Percentiles rank a stretch among this genome's conserved stretches.
Evolutionary conservation across 2,113 vertebrate genomes (phyloP).

Genomic region (Pachypanchax playfairii): DNA sequence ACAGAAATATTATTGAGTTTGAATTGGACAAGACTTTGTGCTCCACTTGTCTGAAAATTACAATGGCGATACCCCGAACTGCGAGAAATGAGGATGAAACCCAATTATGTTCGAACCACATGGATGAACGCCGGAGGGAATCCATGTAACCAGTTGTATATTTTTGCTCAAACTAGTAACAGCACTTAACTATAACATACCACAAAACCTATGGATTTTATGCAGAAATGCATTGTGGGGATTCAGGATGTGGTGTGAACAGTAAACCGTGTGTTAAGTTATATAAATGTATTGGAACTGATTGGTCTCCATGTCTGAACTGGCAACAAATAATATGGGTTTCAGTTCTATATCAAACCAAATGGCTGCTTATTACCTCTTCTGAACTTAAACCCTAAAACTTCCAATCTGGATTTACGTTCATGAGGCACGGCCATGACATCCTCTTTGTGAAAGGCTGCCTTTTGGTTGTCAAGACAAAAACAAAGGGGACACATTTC

Average conservation of each 20-base stretch:
- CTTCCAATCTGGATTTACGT: too few relatives aligned
- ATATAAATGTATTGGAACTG: not conserved
- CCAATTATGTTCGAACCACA: slow-evolving; percentile 66
- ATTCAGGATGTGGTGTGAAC: slow-evolving; percentile 18
- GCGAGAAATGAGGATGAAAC: slow-evolving; percentile 68
- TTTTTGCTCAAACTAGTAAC: slow-evolving; percentile 65
- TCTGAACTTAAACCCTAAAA: too few relatives aligned
- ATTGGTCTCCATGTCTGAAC: slow-evolving; percentile 28
- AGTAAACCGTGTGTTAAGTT: not conserved
- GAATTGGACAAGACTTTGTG: slow-evolving; percentile 78
- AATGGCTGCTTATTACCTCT: slow-evolving; percentile 1
- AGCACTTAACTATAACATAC: slow-evolving; percentile 57
- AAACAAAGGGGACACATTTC: too few relatives aligned
- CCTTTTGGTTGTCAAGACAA: too few relatives aligned
- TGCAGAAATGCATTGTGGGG: slow-evolving; percentile 8
- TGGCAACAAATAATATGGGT: slow-evolving; percentile 28
- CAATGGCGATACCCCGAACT: slow-evolving; percentile 66
- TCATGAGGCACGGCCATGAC: too few relatives aligned
- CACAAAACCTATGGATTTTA: slow-evolving; percentile 35
- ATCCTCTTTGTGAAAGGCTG: too few relatives aligned
- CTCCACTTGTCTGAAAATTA: slow-evolving; percentile 76
- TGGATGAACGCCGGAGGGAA: slow-evolving; percentile 50
- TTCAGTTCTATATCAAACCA: slow-evolving; percentile 19
- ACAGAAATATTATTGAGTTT: slow-evolving; percentile 80
- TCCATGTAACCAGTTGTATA: slow-evolving; percentile 69